A percentile compares a stretch with the other conserved stretches of the same genome.
Evolutionary conservation across 37 sponge, comb jelly and placozoan genomes (phyloP).

Genomic region (Hormiphora californensis): DNA sequence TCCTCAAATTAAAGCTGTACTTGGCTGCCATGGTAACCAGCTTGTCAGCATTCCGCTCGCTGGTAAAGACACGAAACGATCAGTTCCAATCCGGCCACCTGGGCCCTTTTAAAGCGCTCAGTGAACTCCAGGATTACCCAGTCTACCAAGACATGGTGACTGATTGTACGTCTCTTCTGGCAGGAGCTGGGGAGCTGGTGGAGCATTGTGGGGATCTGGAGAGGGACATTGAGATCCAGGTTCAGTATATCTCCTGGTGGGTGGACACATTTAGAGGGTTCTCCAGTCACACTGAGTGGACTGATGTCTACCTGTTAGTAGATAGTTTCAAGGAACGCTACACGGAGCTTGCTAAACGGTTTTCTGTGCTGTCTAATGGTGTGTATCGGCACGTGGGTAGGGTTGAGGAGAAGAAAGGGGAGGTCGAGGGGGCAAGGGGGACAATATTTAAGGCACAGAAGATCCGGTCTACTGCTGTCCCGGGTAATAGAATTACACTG

Average conservation of each 20-base stretch:
- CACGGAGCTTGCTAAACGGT: not conserved
- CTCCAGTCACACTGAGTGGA: conserved; percentile 21
- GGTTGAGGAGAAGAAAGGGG: not conserved
- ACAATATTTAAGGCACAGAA: no score
- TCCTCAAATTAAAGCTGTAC: not conserved
- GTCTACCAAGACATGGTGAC: not conserved
- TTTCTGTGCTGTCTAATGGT: not conserved
- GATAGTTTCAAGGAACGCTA: conserved; percentile 40
- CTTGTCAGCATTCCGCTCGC: not conserved
- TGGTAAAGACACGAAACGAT: not conserved
- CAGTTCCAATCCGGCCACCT: not conserved
- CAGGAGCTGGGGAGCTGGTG: no score
- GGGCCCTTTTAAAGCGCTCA: not conserved
- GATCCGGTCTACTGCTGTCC: no score
- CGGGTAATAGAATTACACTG: not conserved
- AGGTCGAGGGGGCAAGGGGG: not conserved
- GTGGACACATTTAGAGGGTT: conserved; percentile 37
- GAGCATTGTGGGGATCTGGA: not conserved
- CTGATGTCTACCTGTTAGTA: conserved; percentile 42
- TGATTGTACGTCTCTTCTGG: no score
- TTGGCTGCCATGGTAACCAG: not conserved
- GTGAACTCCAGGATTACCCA: not conserved
- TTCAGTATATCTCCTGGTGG: not conserved
- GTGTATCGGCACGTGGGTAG: not conserved
- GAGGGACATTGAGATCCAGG: not conserved